phyloP scores from a whole-genome alignment of 1,140 invertebrate species.

The Bombus sylvicola region DNA sequence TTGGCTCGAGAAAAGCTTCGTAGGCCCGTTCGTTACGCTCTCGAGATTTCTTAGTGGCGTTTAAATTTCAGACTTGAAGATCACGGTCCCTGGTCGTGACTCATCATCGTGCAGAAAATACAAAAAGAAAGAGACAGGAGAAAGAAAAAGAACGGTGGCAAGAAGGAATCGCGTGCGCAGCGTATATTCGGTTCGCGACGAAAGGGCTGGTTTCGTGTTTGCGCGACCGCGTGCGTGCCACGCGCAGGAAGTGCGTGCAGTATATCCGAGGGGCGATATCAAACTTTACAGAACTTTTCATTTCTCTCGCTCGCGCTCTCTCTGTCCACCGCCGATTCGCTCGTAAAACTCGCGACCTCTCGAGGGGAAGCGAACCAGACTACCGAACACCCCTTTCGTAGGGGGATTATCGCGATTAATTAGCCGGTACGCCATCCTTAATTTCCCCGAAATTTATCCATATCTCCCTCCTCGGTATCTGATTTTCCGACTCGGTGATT shows the following conservation, averaged over 20 bases:
- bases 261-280: conserved; percentile 42
- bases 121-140: not conserved
- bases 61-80: not conserved
- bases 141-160: not conserved
- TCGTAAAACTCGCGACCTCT: not conserved
- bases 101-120: not conserved
- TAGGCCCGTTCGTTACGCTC: not conserved
- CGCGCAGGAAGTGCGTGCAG: conserved; percentile 57
- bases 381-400: not conserved
- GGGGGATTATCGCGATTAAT: conserved; percentile 44
- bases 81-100: not conserved
- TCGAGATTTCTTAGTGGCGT: not conserved
- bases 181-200: conserved; percentile 51
- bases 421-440: conserved; percentile 30
- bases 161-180: conserved; percentile 49
- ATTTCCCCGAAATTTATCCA: conserved; percentile 41
- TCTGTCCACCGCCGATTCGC: not conserved
- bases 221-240: conserved; percentile 38
- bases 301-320: conserved; percentile 33
- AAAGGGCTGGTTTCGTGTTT: conserved; percentile 36
- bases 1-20: not conserved
- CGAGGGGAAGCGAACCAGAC: conserved; percentile 16
- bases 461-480: not conserved
- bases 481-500: conserved; percentile 10
- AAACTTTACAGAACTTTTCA: conserved; percentile 61